These are phyloP conservation scores for Acyrthosiphon pisum DNA, from an alignment of 1,140 invertebrate genomes.

Conservation along the genomic window DNA sequence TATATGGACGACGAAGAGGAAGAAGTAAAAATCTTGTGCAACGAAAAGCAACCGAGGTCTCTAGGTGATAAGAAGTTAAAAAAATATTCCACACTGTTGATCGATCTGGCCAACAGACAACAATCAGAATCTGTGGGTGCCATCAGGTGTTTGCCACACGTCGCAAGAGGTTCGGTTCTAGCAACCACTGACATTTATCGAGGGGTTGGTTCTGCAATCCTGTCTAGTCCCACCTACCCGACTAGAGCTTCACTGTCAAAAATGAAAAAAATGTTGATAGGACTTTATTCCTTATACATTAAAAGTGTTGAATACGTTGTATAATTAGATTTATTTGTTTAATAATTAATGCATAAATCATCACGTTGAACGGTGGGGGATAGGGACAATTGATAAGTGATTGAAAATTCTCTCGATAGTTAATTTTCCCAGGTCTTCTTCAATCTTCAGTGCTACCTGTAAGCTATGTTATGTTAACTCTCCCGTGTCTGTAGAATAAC, in stretches of 20 bases:
- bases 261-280: neutral
- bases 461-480: too few relatives aligned
- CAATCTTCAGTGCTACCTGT: too few relatives aligned
- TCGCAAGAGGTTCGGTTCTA: neutral
- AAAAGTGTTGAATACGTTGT: slow-evolving; percentile 27
- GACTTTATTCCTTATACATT: neutral
- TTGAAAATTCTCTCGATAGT: too few relatives aligned
- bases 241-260: slow-evolving; percentile 9
- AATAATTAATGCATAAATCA: too few relatives aligned
- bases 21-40: neutral
- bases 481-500: too few relatives aligned
- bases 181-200: slow-evolving; percentile 8
- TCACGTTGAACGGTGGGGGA: too few relatives aligned
- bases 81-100: neutral
- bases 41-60: neutral
- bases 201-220: neutral
- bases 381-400: too few relatives aligned
- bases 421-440: too few relatives aligned
- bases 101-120: neutral
- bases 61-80: neutral
- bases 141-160: neutral
- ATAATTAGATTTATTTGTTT: neutral
- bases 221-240: neutral
- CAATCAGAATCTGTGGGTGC: neutral
- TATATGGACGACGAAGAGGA: slow-evolving; percentile 15